phyloP scores from a whole-genome alignment of 2,113 vertebrate species.

The Sterna hirundo region DNA sequence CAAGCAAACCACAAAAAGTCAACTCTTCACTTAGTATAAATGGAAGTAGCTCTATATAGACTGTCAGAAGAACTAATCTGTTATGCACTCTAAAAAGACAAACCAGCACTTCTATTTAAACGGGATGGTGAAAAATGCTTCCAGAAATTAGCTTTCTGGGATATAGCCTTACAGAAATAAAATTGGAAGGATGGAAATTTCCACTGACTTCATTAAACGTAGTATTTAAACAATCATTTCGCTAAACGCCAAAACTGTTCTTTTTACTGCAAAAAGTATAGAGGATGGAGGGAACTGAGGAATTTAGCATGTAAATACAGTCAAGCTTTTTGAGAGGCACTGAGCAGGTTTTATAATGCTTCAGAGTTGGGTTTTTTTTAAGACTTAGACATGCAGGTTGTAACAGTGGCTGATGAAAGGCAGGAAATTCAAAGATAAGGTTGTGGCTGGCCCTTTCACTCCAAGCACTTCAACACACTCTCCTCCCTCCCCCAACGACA shows the following conservation, averaged over 20 bases:
- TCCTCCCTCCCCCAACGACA: not conserved
- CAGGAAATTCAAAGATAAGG: constrained; percentile 20
- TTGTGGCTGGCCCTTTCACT: not conserved
- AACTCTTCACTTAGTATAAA: not conserved
- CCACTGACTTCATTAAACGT: not conserved
- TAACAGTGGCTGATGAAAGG: constrained; percentile 4
- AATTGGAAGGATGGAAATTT: not conserved
- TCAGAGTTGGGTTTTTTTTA: not conserved
- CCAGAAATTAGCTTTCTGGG: not conserved
- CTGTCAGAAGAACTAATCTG: not conserved
- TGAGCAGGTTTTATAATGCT: not conserved
- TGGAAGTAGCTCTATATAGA: not conserved
- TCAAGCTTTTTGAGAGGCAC: not conserved
- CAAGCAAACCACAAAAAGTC: not conserved
- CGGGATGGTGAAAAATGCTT: not conserved
- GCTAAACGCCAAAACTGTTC: not conserved
- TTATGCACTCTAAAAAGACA: not conserved
- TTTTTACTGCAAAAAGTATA: not conserved
- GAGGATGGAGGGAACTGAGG: not conserved
- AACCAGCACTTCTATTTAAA: not conserved
- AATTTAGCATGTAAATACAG: not conserved
- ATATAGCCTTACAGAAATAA: not conserved
- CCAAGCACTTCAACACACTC: not conserved
- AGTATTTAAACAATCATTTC: not conserved
- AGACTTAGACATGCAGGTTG: not conserved